Conservation (phyloP, 1,140 invertebrate species). For the Centruroides sculpturatus region DNA sequence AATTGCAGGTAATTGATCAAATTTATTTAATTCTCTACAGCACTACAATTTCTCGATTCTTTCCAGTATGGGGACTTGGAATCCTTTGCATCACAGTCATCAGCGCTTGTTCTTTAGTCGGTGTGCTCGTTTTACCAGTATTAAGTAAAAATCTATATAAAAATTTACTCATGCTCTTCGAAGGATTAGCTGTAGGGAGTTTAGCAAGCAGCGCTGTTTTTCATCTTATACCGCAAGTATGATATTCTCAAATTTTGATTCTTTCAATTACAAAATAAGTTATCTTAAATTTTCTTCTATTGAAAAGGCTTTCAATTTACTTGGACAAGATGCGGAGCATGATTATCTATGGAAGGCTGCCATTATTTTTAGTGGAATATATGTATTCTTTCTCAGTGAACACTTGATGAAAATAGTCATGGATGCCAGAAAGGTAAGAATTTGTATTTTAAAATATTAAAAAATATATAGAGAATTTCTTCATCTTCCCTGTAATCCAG, state of each 20-base stretch:
- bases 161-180: slow-evolving; percentile 40
- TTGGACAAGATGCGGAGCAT: slow-evolving; percentile 21
- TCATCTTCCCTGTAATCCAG: too few relatives aligned
- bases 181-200: slow-evolving; percentile 50
- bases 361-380: slow-evolving; percentile 33
- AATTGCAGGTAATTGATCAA: too few relatives aligned
- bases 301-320: slow-evolving; percentile 30
- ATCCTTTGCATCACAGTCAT: slow-evolving; percentile 45
- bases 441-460: too few relatives aligned
- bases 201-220: slow-evolving; percentile 44
- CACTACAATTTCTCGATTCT: neutral
- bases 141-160: slow-evolving; percentile 41
- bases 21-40: neutral
- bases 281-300: neutral
- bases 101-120: slow-evolving; percentile 43
- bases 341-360: slow-evolving; percentile 34
- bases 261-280: too few relatives aligned
- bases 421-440: slow-evolving; percentile 31
- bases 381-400: slow-evolving; percentile 38
- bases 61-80: slow-evolving; percentile 44
- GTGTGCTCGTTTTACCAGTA: slow-evolving; percentile 43
- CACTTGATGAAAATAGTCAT: slow-evolving; percentile 36
- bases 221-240: slow-evolving; percentile 46
- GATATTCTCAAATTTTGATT: neutral
- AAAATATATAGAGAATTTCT: too few relatives aligned